These are phyloP conservation scores for Chloroceryle aenea DNA, from an alignment of 2,113 vertebrate species.

Conservation along the genomic window DNA sequence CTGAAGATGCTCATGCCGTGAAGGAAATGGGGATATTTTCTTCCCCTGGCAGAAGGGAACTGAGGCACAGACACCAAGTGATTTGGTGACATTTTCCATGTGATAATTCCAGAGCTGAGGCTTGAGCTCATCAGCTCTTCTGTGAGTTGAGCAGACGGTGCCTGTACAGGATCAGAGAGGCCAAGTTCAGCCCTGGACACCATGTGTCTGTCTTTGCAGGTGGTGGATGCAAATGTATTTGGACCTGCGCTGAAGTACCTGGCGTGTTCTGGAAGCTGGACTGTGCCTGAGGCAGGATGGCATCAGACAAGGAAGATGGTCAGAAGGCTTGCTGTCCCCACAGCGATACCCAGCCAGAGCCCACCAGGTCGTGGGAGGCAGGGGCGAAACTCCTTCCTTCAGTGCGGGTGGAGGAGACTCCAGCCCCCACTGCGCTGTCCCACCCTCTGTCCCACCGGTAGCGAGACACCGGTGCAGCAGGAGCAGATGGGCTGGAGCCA, in stretches of 20 bases:
- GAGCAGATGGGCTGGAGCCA: background rate
- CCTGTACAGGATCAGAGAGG: background rate
- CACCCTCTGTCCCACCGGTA: accelerated
- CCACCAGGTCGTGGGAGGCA: accelerated
- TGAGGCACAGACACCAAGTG: background rate
- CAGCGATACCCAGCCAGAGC: background rate
- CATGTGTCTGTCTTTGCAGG: accelerated
- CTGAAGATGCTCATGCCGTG: background rate
- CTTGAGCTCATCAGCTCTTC: background rate
- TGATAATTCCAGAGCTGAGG: background rate
- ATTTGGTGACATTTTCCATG: background rate
- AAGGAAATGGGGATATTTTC: background rate
- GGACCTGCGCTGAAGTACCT: background rate
- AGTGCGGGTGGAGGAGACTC: accelerated
- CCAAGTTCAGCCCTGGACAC: background rate
- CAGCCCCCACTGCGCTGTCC: accelerated
- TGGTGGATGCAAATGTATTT: accelerated
- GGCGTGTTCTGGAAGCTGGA: background rate
- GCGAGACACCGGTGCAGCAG: accelerated
- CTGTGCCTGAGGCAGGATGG: accelerated
- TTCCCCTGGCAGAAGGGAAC: background rate
- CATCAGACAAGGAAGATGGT: accelerated
- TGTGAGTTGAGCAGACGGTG: background rate
- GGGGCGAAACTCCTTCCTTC: background rate
- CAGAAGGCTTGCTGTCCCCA: accelerated